Conservation (phyloP, 2,797 vertebrate species). For the Sebastes taczanowskii region DNA sequence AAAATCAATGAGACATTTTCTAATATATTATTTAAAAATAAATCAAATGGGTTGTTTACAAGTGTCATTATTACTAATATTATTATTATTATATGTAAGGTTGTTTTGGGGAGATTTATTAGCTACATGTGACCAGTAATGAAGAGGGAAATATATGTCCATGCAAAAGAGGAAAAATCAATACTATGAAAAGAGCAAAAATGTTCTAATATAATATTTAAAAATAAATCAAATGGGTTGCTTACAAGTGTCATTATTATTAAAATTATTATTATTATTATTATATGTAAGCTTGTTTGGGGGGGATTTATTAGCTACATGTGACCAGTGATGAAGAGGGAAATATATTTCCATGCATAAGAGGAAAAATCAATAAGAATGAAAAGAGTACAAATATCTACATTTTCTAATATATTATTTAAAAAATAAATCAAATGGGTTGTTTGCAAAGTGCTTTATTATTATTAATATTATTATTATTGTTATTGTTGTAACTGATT, state of each 20-base stretch:
- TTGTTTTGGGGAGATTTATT: background rate
- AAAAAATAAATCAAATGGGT: background rate
- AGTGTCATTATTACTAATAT: too few species aligned
- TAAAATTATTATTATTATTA: too few species aligned
- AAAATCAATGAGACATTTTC: too few species aligned
- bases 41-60: too few species aligned
- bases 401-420: background rate
- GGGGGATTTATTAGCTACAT: background rate
- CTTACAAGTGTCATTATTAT: too few species aligned
- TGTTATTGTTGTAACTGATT: background rate
- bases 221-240: too few species aligned
- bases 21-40: too few species aligned
- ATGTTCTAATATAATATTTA: too few species aligned
- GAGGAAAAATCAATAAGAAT: conserved; percentile 17
- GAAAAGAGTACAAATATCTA: background rate
- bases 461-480: background rate
- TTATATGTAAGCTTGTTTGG: background rate
- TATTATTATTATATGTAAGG: too few species aligned
- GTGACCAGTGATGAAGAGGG: background rate
- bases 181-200: too few species aligned
- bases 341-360: background rate
- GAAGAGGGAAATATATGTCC: background rate
- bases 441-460: background rate
- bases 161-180: background rate
- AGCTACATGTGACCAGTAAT: background rate